Evolutionary conservation across 2,797 vertebrate genomes (phyloP).

Genomic region (Harpagifer antarcticus): DNA sequence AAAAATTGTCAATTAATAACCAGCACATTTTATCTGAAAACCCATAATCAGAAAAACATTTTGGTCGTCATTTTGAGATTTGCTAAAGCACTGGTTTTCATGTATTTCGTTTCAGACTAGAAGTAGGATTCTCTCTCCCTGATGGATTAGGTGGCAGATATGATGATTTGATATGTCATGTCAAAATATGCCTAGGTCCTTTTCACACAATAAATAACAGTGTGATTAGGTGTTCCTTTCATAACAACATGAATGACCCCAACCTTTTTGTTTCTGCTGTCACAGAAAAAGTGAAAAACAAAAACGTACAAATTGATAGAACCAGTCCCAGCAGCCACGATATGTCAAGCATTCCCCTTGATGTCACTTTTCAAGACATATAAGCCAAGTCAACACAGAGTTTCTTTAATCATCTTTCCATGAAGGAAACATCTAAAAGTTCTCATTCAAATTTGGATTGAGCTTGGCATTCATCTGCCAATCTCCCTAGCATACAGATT

Average conservation of each 20-base stretch:
- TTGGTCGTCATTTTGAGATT: too few species aligned
- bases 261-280: neutral
- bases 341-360: slow-evolving; percentile 19
- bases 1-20: neutral
- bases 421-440: slow-evolving; percentile 34
- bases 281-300: neutral
- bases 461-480: slow-evolving; percentile 43
- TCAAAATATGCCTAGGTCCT: too few species aligned
- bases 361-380: slow-evolving; percentile 14
- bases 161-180: too few species aligned
- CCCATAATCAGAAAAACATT: neutral
- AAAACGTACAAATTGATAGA: neutral
- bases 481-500: slow-evolving; percentile 8
- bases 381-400: slow-evolving; percentile 11
- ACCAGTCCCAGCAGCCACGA: slow-evolving; percentile 10
- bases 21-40: neutral
- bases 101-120: too few species aligned
- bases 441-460: slow-evolving; percentile 33
- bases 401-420: slow-evolving; percentile 43
- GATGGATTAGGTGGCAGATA: too few species aligned
- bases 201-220: neutral
- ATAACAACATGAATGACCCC: neutral
- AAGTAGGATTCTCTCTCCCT: too few species aligned
- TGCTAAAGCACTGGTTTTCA: too few species aligned
- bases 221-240: neutral